These are phyloP conservation scores for Acleris sparsana DNA, from an alignment of 2,888 invertebrate species.

Conservation along the genomic window DNA sequence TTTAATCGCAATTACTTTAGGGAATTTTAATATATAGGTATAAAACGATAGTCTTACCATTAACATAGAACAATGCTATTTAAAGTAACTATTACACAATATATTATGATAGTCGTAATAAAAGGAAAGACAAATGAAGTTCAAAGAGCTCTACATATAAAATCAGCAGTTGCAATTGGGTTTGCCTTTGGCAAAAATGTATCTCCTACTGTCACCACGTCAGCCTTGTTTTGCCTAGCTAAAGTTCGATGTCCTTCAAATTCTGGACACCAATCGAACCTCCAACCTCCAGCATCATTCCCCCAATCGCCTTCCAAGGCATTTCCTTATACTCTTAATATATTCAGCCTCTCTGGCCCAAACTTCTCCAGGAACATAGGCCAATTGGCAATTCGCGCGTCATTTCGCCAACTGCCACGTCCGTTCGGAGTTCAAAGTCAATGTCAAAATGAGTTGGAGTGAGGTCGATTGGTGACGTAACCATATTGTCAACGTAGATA, in stretches of 20 bases:
- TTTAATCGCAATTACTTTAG: too few relatives aligned
- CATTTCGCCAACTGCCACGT: slow-evolving; percentile 43
- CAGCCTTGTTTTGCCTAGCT: too few relatives aligned
- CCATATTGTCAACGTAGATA: not conserved
- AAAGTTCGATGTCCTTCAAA: not conserved
- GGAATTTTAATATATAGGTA: too few relatives aligned
- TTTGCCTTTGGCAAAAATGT: too few relatives aligned
- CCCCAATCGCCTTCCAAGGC: slow-evolving; percentile 1
- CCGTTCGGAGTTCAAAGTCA: slow-evolving; percentile 61
- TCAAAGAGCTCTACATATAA: too few relatives aligned
- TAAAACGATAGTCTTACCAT: too few relatives aligned
- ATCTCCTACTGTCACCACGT: too few relatives aligned
- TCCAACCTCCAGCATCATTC: not conserved
- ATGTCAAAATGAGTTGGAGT: slow-evolving; percentile 48
- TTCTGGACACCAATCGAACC: not conserved
- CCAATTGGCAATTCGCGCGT: slow-evolving; percentile 20
- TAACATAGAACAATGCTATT: too few relatives aligned
- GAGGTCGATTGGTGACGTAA: slow-evolving; percentile 1
- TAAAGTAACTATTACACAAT: too few relatives aligned
- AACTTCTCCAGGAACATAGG: slow-evolving; percentile 18
- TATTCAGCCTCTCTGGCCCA: slow-evolving; percentile 22
- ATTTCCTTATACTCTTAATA: slow-evolving; percentile 23
- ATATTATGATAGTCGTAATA: too few relatives aligned
- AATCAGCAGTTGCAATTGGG: too few relatives aligned
- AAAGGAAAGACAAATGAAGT: too few relatives aligned